phyloP scores from a whole-genome alignment of 2,113 vertebrate genomes.

The Bagarius yarrelli region DNA sequence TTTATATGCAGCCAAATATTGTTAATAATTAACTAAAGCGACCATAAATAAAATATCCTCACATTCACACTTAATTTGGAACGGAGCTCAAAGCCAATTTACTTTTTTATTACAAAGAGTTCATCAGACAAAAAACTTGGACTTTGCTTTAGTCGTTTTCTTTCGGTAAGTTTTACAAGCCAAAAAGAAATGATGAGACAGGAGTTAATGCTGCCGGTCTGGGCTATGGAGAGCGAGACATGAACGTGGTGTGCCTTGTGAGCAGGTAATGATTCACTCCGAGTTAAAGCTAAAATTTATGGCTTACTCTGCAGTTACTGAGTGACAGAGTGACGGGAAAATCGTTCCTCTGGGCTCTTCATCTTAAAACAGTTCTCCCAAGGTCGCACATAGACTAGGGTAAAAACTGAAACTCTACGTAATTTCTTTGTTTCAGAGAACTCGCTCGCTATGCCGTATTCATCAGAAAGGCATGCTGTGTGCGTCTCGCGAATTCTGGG shows the following conservation, averaged over 20 bases:
- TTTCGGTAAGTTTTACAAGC: neutral
- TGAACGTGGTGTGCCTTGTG: constrained; percentile 27
- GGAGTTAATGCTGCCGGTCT: constrained; percentile 26
- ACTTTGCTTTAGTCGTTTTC: neutral
- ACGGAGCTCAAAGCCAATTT: neutral
- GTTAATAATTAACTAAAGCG: neutral
- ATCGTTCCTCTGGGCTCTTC: constrained; percentile 30
- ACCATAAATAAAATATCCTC: neutral
- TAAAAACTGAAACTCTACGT: constrained; percentile 25
- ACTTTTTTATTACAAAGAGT: neutral
- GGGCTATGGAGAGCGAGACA: constrained; percentile 37
- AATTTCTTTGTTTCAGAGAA: constrained; percentile 14
- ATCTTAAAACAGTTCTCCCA: constrained; percentile 32
- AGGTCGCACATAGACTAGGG: constrained; percentile 35
- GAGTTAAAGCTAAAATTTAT: constrained; percentile 46
- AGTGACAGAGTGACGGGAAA: constrained; percentile 50
- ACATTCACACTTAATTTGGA: neutral
- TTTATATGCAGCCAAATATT: neutral
- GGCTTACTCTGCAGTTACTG: constrained; percentile 49
- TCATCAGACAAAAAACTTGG: neutral
- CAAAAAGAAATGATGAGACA: constrained; percentile 20
- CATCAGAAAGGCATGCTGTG: neutral
- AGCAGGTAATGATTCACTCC: constrained; percentile 51
- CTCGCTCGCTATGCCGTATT: neutral
- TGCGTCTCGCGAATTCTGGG: neutral